These are phyloP conservation scores for Goniozus legneri DNA, from an alignment of 1,140 invertebrate species.

Conservation along the genomic window DNA sequence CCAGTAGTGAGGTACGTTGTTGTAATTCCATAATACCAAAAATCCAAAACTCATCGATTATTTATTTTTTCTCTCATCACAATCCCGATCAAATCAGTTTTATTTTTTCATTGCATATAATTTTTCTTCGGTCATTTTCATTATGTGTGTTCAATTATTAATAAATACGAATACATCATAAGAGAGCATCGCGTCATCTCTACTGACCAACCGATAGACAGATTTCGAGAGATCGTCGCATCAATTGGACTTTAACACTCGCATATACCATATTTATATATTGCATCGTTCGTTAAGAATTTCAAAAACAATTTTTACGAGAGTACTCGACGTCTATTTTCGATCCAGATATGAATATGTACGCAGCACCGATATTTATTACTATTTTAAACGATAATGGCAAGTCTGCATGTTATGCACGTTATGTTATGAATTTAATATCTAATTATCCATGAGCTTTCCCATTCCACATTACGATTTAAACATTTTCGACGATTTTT, in stretches of 20 bases:
- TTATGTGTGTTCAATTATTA: no score
- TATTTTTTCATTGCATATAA: constrained; percentile 5
- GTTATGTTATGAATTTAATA: constrained; percentile 15
- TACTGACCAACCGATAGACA: no score
- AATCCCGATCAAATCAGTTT: background rate
- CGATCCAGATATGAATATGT: background rate
- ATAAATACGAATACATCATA: no score
- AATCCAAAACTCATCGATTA: constrained; percentile 25
- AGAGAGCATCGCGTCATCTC: no score
- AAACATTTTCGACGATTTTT: constrained; percentile 9
- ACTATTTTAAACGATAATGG: constrained; percentile 8
- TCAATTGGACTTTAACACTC: no score
- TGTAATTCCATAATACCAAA: constrained; percentile 48
- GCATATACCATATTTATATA: no score
- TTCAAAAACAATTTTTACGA: no score
- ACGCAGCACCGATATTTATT: constrained; percentile 11
- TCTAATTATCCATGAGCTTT: constrained; percentile 10
- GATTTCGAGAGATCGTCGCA: no score
- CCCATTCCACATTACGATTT: constrained; percentile 8
- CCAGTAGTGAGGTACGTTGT: constrained; percentile 63
- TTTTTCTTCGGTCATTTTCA: no score
- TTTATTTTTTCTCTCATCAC: constrained; percentile 12
- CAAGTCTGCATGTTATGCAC: constrained; percentile 25
- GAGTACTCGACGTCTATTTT: no score
- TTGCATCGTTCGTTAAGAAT: no score